These are phyloP conservation scores for Perca flavescens DNA, from an alignment of 2,113 vertebrate genomes.

Conservation along the genomic window DNA sequence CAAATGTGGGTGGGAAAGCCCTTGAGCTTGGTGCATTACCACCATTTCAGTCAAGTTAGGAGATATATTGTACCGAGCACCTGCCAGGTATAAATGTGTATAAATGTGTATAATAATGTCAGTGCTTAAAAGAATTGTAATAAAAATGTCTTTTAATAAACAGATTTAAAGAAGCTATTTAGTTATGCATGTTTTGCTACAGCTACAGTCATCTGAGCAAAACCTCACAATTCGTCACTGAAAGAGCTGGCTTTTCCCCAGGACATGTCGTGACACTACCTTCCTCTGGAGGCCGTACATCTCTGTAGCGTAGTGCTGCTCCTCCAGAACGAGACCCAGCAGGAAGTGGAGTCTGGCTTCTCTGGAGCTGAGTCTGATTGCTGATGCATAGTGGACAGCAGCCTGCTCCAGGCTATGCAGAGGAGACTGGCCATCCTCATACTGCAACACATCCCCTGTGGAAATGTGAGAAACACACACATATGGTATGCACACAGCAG, in stretches of 20 bases:
- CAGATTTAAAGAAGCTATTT: not conserved
- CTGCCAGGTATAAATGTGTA: not conserved
- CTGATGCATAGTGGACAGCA: constrained; percentile 75
- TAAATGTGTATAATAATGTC: not conserved
- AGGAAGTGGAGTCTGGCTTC: constrained; percentile 77
- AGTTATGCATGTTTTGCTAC: not conserved
- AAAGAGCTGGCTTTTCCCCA: not conserved
- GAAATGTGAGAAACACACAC: constrained; percentile 8
- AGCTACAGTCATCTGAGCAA: not conserved
- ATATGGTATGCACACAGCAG: not conserved
- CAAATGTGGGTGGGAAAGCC: not conserved
- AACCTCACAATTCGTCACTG: not conserved
- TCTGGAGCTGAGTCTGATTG: constrained; percentile 69
- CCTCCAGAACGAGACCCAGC: constrained; percentile 75
- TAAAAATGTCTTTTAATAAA: not conserved
- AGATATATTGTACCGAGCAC: not conserved
- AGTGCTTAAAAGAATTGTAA: too few relatives aligned
- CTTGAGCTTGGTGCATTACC: not conserved
- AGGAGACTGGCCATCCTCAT: constrained; percentile 64
- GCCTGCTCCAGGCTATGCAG: constrained; percentile 72
- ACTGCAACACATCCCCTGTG: constrained; percentile 61
- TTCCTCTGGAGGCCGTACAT: constrained; percentile 73
- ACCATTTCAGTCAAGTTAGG: not conserved
- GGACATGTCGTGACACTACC: constrained; percentile 40
- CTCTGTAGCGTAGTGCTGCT: constrained; percentile 71